Evolutionary conservation across 2,797 vertebrate genomes (phyloP).

Genomic region (Sciurus carolinensis): DNA sequence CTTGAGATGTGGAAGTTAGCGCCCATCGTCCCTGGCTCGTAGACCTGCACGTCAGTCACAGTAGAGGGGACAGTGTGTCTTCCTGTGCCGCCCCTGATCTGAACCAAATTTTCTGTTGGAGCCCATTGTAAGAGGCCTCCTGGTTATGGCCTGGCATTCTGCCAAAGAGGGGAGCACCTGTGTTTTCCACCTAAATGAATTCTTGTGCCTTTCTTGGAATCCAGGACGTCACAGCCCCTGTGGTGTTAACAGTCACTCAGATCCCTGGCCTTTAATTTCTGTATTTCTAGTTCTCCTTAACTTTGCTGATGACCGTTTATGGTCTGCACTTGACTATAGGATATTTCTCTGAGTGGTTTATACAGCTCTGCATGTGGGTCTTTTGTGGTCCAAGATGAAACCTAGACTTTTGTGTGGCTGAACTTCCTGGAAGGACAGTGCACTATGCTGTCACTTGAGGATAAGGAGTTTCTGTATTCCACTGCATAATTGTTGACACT

Average conservation of each 20-base stretch:
- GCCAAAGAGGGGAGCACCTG: neutral
- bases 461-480: neutral
- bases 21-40: neutral
- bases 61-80: neutral
- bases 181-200: neutral
- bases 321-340: neutral
- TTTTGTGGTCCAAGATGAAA: slow-evolving; percentile 11
- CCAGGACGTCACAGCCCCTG: neutral
- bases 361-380: neutral
- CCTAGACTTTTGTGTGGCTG: neutral
- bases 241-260: neutral
- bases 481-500: too few species aligned
- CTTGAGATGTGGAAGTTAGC: neutral
- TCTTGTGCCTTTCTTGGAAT: neutral
- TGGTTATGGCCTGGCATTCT: neutral
- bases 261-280: neutral
- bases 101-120: neutral
- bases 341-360: neutral
- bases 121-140: neutral
- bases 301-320: neutral
- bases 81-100: neutral
- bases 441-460: neutral
- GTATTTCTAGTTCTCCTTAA: slow-evolving; percentile 14
- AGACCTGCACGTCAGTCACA: neutral
- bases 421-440: neutral